Base-by-base conservation (phyloP, 2,888 invertebrate genomes). In the Lomographa bimaculata region DNA sequence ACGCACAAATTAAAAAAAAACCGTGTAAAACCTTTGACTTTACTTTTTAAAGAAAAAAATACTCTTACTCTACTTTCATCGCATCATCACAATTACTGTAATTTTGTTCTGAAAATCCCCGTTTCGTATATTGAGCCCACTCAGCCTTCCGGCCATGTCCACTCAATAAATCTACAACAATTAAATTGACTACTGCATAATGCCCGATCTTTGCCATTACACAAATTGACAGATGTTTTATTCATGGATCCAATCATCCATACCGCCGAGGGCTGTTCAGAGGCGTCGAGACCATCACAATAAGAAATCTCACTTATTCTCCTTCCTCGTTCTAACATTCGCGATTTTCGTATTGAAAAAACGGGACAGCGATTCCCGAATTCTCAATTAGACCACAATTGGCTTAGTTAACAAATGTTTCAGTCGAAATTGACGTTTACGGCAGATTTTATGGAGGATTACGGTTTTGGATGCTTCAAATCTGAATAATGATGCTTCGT, bases 221-320 rank as follows among this genome's bases (percentile, higher is more conserved):
- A 80, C 83, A 87, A 86, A 87, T 87, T 86, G 85, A 71, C 71
- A 60, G 29, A 86, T 87, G 73, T 87, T 87, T 87, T 85, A 87
- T 87, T 86, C 86, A 87, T 79, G 66, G 64, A 62, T 75, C 82
- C 85, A 84, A 85, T 86, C 86, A 81, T 76, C 77, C 71, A 63
- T 57, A 70, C 77, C 78, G 62, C 73, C 50, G 69, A 83, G 81
- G 73, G 75, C 69, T 71, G 73, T 83, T 73, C 64, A 73, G 67
- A 81, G 86, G 86, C 84, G 87, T 78, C 71, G 69, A 54, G 68
- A 63, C 71, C 61, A 68, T 65, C 64, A 57, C 72, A 77, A 77
- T 73, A 73, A 71, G 64, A 69, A 76, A 72, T 71, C 60, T 62
- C 45, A 35, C 44, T 59, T 46, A 43, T 25, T 7, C 47, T 43